phyloP scores from a whole-genome alignment of 2,797 vertebrate genomes.

The Lophius americanus region DNA sequence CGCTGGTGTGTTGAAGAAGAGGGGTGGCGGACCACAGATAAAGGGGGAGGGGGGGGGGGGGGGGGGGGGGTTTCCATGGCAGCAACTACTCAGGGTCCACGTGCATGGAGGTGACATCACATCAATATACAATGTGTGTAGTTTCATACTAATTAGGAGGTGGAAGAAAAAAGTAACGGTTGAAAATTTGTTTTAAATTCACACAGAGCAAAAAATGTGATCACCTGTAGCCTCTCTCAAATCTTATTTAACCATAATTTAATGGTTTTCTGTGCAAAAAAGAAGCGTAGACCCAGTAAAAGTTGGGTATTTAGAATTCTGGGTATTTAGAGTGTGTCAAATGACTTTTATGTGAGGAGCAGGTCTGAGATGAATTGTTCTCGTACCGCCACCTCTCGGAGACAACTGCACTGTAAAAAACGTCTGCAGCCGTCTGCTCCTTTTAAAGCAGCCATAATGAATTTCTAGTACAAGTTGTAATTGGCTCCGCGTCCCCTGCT shows the following conservation, averaged over 20 bases:
- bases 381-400: constrained; percentile 66
- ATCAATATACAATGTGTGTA: constrained; percentile 15
- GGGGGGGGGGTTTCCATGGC: constrained; percentile 70
- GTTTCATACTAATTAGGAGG: not conserved
- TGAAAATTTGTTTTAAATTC: too few species aligned
- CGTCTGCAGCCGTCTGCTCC: constrained; percentile 33
- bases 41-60: constrained; percentile 29
- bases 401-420: not conserved
- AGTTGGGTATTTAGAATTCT: not conserved
- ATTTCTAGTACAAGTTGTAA: constrained; percentile 48
- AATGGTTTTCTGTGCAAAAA: not conserved
- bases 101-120: constrained; percentile 58
- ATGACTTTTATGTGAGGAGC: constrained; percentile 8
- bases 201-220: too few species aligned
- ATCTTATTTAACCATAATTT: not conserved
- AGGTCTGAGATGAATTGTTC: constrained; percentile 6
- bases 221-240: not conserved
- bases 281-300: not conserved
- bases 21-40: constrained; percentile 46
- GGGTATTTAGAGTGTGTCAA: not conserved
- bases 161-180: too few species aligned
- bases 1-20: constrained; percentile 37
- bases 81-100: constrained; percentile 57
- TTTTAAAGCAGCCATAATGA: constrained; percentile 52
- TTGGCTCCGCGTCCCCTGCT: constrained; percentile 51